phyloP scores from a whole-genome alignment of 2,113 vertebrate genomes.

The Dolichotis patagonum region DNA sequence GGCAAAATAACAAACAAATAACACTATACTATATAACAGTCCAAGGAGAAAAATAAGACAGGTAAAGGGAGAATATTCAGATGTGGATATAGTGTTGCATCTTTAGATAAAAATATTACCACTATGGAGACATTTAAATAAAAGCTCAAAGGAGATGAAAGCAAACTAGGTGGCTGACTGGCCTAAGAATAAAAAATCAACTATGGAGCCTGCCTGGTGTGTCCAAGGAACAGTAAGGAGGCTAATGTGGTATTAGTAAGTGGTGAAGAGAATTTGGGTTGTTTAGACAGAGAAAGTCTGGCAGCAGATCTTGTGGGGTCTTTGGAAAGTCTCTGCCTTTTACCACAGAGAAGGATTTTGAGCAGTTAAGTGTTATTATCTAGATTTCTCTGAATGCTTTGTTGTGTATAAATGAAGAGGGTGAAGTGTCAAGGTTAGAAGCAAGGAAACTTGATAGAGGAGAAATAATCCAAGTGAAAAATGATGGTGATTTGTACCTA shows the following conservation, averaged over 20 bases:
- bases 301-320: background rate
- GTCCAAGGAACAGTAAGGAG: background rate
- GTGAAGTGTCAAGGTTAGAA: background rate
- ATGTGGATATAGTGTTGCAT: background rate
- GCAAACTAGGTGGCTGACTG: background rate
- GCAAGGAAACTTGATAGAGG: background rate
- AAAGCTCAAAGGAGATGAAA: background rate
- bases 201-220: background rate
- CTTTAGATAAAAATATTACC: conserved; percentile 16
- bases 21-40: background rate
- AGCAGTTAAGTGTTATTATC: background rate
- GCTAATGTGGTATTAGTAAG: background rate
- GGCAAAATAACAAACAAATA: background rate
- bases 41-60: background rate
- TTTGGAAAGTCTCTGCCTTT: conserved; percentile 36
- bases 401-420: background rate
- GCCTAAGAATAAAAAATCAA: background rate
- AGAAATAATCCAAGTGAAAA: conserved; percentile 30
- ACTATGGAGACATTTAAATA: background rate
- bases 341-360: background rate
- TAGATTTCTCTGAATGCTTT: conserved; percentile 12
- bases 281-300: background rate
- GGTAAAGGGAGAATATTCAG: background rate
- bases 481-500: background rate
- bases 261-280: background rate